Evolutionary conservation across 2,797 vertebrate species (phyloP).

Genomic region (Microhierax caerulescens): DNA sequence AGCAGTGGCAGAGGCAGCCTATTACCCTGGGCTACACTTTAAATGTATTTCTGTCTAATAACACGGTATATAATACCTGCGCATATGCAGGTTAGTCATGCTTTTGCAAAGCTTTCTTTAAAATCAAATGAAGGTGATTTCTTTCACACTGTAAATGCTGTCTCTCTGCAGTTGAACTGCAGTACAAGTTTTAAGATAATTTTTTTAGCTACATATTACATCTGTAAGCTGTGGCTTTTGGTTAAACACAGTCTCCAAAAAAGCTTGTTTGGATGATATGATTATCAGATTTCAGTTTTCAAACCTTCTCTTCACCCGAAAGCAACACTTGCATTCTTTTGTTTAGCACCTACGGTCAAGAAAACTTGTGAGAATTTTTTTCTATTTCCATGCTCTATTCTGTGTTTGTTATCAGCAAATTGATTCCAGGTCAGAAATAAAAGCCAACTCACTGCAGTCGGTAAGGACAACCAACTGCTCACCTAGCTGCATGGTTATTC

Average conservation of each 20-base stretch:
- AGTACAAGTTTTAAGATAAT: background rate
- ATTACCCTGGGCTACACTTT: fast-evolving
- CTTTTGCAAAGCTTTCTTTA: background rate
- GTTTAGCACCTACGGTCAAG: background rate
- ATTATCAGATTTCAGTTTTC: background rate
- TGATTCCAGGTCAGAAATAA: background rate
- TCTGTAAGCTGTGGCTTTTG: background rate
- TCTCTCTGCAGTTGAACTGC: background rate
- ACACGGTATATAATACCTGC: fast-evolving
- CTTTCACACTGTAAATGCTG: background rate
- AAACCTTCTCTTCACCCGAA: background rate
- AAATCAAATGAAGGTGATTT: fast-evolving
- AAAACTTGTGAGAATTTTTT: background rate
- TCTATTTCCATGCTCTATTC: background rate
- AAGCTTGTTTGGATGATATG: background rate
- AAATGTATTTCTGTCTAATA: background rate
- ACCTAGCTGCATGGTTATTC: background rate
- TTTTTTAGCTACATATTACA: background rate
- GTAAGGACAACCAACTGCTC: background rate
- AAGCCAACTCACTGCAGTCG: background rate
- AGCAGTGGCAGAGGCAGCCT: background rate
- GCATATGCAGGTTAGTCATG: background rate
- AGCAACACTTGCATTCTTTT: background rate
- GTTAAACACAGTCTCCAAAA: background rate
- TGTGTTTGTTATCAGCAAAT: background rate